Evolutionary conservation across 1,140 invertebrate species (phyloP), one percentile per base, ranked within the genome.

Genomic region (Paraescarpia echinospica): DNA sequence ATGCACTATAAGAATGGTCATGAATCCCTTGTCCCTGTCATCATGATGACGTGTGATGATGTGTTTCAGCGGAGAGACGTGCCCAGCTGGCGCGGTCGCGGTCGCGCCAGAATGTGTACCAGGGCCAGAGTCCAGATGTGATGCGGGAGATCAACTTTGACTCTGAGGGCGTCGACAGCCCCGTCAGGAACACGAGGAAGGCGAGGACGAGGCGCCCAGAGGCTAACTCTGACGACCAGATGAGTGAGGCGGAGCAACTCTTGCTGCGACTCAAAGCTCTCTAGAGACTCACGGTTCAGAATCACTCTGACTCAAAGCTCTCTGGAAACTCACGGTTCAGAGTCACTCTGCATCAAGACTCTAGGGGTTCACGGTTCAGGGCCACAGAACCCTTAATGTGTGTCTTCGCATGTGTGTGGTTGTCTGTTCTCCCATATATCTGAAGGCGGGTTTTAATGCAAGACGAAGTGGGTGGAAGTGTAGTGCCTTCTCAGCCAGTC

Each of bases 61-160:
- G 33, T 90, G n/a, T 48, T 93, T 31, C 94, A 96, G 95, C 95
- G 92, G 95, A 96, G 93, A 94, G 95, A 93, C 92, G 95, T 90
- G 95, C 95, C 34, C 95, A 96, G 93, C 93, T 96, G 34, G 94
- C 94, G 31, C 92, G 95, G 92, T 94, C 94, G 91, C 93, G 95
- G 93, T 95, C 95, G 89, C 92, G 95, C 92, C 94, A 95, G 93
- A 95, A 95, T 92, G 91, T 95, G 18, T 91, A 94, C 41, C 90
- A 92, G 51, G 34, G 48, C 33, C 92, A 77, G 34, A 91, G 90
- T 89, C 93, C 91, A 89, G 92, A 89, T 59, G 93, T 93, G 14
- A 92, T 94, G 12, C 92, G 93, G 12, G 95, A 95, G 89, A 95
- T 95, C 27, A 94, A 94, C 51, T 94, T 95, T 93, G 94, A 94